A percentile compares a stretch with the other conserved stretches of the same genome.
Conservation (phyloP, 1,140 invertebrate genomes). For the Choristoneura fumiferana region DNA sequence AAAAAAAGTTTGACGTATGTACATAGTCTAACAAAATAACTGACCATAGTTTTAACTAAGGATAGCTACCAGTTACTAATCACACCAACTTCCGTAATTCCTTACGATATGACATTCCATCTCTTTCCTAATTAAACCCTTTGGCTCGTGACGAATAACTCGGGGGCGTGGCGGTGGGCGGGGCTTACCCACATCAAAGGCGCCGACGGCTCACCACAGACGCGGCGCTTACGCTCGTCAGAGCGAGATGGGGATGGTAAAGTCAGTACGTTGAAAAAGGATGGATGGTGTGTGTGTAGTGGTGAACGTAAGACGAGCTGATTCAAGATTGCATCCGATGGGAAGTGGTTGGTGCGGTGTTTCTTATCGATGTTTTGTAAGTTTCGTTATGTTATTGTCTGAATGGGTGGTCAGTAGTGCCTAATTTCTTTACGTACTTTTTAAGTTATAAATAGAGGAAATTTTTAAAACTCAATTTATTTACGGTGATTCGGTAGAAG, state of each 20-base stretch:
- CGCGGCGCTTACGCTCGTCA: slow-evolving; percentile 43
- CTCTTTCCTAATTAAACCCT: slow-evolving; percentile 67
- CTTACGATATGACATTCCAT: slow-evolving; percentile 38
- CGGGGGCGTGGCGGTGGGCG: slow-evolving; percentile 49
- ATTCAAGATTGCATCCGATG: slow-evolving; percentile 61
- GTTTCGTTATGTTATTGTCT: slow-evolving; percentile 41
- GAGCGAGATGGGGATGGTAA: slow-evolving; percentile 31
- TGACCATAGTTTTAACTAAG: too few relatives aligned
- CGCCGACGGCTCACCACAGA: slow-evolving; percentile 54
- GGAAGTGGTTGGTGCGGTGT: slow-evolving; percentile 44
- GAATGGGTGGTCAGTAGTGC: too few relatives aligned
- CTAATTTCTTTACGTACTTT: too few relatives aligned
- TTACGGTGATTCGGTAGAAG: too few relatives aligned
- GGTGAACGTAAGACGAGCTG: slow-evolving; percentile 63
- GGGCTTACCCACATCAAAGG: slow-evolving; percentile 60
- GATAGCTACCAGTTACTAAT: too few relatives aligned
- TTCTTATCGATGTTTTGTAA: slow-evolving; percentile 19
- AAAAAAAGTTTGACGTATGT: too few relatives aligned
- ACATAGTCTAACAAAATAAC: too few relatives aligned
- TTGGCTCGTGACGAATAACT: slow-evolving; percentile 70
- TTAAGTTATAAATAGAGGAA: too few relatives aligned
- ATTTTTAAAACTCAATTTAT: too few relatives aligned
- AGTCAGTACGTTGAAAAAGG: slow-evolving; percentile 31
- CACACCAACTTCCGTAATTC: slow-evolving; percentile 25
- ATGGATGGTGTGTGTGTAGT: slow-evolving; percentile 50